Evolutionary conservation across 1,140 invertebrate genomes (phyloP).

Genomic region (Mya arenaria): DNA sequence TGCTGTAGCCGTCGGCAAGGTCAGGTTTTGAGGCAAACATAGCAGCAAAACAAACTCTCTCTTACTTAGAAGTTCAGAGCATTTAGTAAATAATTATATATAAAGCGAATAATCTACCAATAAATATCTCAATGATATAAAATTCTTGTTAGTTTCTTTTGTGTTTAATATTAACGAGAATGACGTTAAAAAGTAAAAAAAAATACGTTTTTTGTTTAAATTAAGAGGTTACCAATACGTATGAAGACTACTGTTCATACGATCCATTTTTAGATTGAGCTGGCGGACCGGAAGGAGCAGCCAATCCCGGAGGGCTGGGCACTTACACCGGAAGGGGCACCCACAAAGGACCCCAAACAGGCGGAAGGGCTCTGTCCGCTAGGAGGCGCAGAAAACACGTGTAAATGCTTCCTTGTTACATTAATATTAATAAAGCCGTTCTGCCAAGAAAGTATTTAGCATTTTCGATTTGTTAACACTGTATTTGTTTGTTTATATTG

Average conservation of each 20-base stretch:
- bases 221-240: too few relatives aligned
- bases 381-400: slow-evolving; percentile 43
- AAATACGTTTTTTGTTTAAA: too few relatives aligned
- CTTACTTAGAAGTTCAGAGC: background rate
- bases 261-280: slow-evolving; percentile 27
- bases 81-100: background rate
- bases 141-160: background rate
- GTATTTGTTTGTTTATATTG: too few relatives aligned
- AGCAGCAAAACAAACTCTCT: background rate
- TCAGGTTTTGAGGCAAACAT: too few relatives aligned
- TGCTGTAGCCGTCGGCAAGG: too few relatives aligned
- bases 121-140: background rate
- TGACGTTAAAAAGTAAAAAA: too few relatives aligned
- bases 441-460: too few relatives aligned
- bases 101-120: background rate
- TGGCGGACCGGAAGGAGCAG: slow-evolving; percentile 24
- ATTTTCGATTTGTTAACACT: too few relatives aligned
- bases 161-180: background rate
- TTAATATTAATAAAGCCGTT: too few relatives aligned
- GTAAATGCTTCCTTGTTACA: too few relatives aligned
- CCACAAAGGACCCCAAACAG: slow-evolving; percentile 18
- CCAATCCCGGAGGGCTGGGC: slow-evolving; percentile 40
- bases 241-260: too few relatives aligned
- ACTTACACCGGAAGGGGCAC: slow-evolving; percentile 1
- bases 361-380: slow-evolving; percentile 24